These are phyloP conservation scores for Apostichopus japonicus DNA, from an alignment of 35 echinoderm and acorn worm species.

Conservation along the genomic window DNA sequence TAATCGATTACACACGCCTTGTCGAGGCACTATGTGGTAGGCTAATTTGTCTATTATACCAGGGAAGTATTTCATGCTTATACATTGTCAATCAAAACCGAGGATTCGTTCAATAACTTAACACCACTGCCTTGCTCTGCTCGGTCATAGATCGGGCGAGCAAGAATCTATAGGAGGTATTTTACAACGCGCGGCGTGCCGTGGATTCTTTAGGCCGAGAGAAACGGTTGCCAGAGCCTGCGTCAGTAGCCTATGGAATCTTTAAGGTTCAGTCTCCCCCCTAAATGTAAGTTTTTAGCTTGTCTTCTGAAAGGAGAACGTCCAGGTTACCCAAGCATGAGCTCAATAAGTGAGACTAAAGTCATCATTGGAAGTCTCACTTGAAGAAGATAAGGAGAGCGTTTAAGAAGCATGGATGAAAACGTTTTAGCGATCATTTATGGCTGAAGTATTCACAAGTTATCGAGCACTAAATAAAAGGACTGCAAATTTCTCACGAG, in stretches of 20 bases:
- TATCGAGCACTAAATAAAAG: no score
- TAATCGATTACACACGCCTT: not conserved
- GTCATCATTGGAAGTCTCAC: not conserved
- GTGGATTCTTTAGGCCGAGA: no score
- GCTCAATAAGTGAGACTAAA: not conserved
- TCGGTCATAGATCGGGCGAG: no score
- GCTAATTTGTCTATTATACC: not conserved
- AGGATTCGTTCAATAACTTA: not conserved
- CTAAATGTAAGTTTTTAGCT: not conserved
- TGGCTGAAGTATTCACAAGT: not conserved
- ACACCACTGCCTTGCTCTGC: not conserved
- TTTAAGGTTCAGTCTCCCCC: not conserved
- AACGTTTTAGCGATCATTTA: slow-evolving; percentile 36
- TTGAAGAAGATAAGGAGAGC: slow-evolving; percentile 4
- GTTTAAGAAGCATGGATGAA: slow-evolving; percentile 40
- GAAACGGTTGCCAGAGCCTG: no score
- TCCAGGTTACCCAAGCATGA: not conserved
- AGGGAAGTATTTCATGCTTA: not conserved
- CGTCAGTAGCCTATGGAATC: no score
- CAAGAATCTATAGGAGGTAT: no score
- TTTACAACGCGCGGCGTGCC: no score
- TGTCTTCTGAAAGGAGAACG: not conserved
- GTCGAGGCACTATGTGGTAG: not conserved
- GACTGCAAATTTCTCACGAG: no score
- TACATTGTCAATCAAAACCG: not conserved